Evolutionary conservation across 1,140 invertebrate species (phyloP), one percentile per base, ranked within the genome.

Genomic region (Triops longicaudatus): DNA sequence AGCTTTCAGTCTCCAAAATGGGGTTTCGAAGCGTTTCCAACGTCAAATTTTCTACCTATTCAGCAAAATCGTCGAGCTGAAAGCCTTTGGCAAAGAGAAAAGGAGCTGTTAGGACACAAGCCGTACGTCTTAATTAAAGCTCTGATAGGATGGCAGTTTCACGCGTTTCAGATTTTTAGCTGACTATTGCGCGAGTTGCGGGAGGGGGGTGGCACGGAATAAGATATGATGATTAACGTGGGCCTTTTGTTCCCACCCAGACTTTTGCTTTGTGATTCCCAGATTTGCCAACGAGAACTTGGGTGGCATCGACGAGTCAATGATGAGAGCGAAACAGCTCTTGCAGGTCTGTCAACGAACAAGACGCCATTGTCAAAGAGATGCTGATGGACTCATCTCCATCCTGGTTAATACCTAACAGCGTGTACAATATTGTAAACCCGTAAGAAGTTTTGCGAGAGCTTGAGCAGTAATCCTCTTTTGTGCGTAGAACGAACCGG

Each of bases 391-490:
- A 63, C 50, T 63, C n/a, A 9, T 63, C 31, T 37, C 31, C 31
- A 63, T 63, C 50, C 14, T 63, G 50, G 50, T 63, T 37, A 63
- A 63, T 63, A 63, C 50, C 50, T 22, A 63, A 63, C 50, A 63
- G 50, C 50, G 50, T 63, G 50, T 22, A 63, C 22, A 6, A n/a
- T 63, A 63, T 37, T 37, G 2, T 37, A 63, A 63, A 63, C 50
- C 50, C 50, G 14, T 63, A 22, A 63, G 22, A 22, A 63, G 22
- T 17, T 63, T 17, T 63, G 50, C 31, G 17, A 22, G 50, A 63
- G 50, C 50, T 63, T n/a, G 17, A 63, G 14, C 50, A 63, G 50
- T 63, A 63, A 63, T 63, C 50, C 50, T 63, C 50, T 63, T 63
- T 63, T 63, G 50, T 63, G 50, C 22, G 50, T 63, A 14, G 50